A percentile compares a stretch with the other conserved stretches of the same genome.
Conservation (phyloP, 2,113 vertebrate genomes). For the Pagrus major region DNA sequence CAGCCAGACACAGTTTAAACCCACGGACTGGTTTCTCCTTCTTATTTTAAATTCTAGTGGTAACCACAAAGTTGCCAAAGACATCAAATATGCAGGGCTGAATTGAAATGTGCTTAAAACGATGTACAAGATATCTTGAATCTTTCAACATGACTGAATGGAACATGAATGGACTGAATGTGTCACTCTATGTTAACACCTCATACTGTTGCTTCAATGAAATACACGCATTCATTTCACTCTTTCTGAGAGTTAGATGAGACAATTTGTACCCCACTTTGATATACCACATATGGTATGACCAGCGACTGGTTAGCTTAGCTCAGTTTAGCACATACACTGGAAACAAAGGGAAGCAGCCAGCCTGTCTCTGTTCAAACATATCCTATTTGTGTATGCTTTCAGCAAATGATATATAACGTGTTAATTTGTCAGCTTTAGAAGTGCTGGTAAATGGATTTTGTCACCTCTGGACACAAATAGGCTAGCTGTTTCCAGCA, state of each 20-base stretch:
- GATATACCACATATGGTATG: not conserved
- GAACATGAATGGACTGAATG: not conserved
- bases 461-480: too few relatives aligned
- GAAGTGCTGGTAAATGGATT: too few relatives aligned
- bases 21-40: not conserved
- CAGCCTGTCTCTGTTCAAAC: not conserved
- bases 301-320: not conserved
- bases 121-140: not conserved
- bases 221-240: not conserved
- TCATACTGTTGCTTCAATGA: too few relatives aligned
- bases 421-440: too few relatives aligned
- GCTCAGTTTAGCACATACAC: not conserved
- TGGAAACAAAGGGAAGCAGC: not conserved
- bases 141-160: not conserved
- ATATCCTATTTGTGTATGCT: not conserved
- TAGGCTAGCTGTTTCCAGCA: not conserved
- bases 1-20: not conserved
- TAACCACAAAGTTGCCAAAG: not conserved
- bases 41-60: not conserved
- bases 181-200: too few relatives aligned
- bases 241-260: not conserved
- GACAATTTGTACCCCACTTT: not conserved
- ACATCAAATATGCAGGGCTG: not conserved
- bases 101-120: not conserved
- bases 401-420: not conserved